Evolutionary conservation across 2,797 vertebrate genomes (phyloP), one percentile per base, ranked within the genome.

Genomic region (Esox lucius): DNA sequence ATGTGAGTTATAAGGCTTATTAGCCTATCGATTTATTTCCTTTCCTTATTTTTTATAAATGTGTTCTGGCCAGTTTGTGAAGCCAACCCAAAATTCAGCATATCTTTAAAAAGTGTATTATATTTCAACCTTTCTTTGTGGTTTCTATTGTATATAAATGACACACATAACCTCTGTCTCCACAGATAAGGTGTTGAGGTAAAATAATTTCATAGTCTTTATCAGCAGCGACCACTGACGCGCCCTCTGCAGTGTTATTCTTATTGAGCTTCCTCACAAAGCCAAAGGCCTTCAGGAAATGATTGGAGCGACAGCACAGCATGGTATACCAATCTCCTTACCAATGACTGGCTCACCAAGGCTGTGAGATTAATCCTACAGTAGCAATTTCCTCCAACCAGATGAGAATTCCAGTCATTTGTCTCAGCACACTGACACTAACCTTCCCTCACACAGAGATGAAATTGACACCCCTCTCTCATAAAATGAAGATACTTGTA

Each of bases 321-420:
- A 51, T 49, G 46, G 68, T 78, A 75, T 71, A 74, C 61, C 12
- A 39, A n/a, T 78, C 49, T 77, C 67, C 24, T 16, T 2, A 74
- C 53, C 67, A 72, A 66, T 70, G 71, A 74, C 67, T 74, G 83
- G 84, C 77, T 78, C 53, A 74, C 51, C 77, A 77, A 80, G 77
- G 22, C 66, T 24, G 26, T 51, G 61, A 72, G 68, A 78, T 76
- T 80, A 51, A 64, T 53, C 56, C 67, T 79, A 56, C 53, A 22
- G 53, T 56, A 69, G 74, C 78, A 71, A n/a, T 75, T 74, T 76
- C 73, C 71, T 73, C 28, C 48, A 17, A 59, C 76, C 72, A 68
- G 67, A 75, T 74, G 28, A 76, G 75, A 74, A 76, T 76, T 75
- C 75, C 76, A 78, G 73, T 61, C 62, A 75, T 76, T 73, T 71